Evolutionary conservation across 2,888 invertebrate genomes (phyloP), one percentile per base, ranked within the genome.

Genomic region (Dusona sp.): DNA sequence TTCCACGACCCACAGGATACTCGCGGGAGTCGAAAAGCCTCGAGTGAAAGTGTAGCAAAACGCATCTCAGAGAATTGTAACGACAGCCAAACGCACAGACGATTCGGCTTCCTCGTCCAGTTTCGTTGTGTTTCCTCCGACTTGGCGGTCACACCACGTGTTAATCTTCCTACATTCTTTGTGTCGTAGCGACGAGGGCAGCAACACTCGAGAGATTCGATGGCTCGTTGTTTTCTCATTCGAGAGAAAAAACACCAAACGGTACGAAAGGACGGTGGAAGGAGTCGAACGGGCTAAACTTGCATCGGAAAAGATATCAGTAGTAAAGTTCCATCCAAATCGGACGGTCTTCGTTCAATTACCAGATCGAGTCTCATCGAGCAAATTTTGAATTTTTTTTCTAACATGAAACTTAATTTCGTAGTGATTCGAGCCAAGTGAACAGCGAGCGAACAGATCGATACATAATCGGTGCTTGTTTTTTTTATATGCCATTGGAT

Each of bases 11-110:
- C 54, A 65, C 33, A 38, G 74, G 51, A 82, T 74, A 45, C 29
- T 79, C 64, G 64, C 33, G 33, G 13, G 81, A 78, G 57, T 82
- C 48, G 13, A 29, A 48, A 67, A n/a, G 61, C 7, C 25, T 36
- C 33, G 74, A 74, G 85, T 85, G 85, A 85, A 85, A 85, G 85
- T 85, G 70, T 79, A 79, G 51, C 73, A 82, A 73, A 74, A 65
- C 64, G 64, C 67, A 79, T 80, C 64, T 84, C 42, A 25, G 33
- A 38, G n/a, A 77, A 29, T 25, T 73, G 85, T 78, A 54, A 72
- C 80, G 33, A 48, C 57, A 57, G 19, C 45, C 11, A 7, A 42
- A 33, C 70, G 79, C 61, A 61, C 81, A 64, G 85, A 82, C 61
- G 65, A 75, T 82, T 82, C 70, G 73, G 64, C 74, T 74, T 82